A percentile compares a stretch with the other conserved stretches of the same genome.
Evolutionary conservation across 37 sponge, comb jelly and placozoan species (phyloP).

Genomic region (Axinella damicornis): DNA sequence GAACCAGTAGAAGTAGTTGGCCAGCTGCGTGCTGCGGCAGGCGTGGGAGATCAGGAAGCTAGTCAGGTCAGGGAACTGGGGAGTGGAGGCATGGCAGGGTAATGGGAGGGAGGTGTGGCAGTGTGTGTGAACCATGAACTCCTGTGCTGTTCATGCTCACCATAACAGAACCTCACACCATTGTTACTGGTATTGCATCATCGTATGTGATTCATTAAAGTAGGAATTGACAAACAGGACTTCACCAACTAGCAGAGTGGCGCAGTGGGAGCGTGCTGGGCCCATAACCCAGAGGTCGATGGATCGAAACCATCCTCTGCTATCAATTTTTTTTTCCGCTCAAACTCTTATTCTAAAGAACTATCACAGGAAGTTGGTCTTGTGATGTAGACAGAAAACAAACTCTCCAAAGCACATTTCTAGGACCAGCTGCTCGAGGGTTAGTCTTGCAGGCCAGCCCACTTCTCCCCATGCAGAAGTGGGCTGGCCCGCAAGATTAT

Average conservation of each 20-base stretch:
- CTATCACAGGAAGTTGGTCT: too few species aligned
- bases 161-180: too few species aligned
- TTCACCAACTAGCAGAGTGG: slow-evolving; percentile 78
- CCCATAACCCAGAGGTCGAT: slow-evolving; percentile 97
- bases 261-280: slow-evolving; percentile 97
- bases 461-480: too few species aligned
- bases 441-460: too few species aligned
- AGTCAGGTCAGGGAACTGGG: slow-evolving; percentile 60
- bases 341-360: too few species aligned
- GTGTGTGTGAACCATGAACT: not conserved
- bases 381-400: too few species aligned
- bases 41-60: slow-evolving; percentile 75
- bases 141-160: not conserved
- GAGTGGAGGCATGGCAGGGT: not conserved
- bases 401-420: too few species aligned
- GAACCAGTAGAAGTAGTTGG: slow-evolving; percentile 91
- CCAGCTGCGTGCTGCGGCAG: slow-evolving; percentile 77
- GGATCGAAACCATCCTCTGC: slow-evolving; percentile 97
- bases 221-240: too few species aligned
- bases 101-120: not conserved
- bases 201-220: too few species aligned
- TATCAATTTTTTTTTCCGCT: slow-evolving; percentile 61
- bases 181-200: too few species aligned
- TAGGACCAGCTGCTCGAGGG: too few species aligned
- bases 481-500: too few species aligned